Conservation (phyloP, 2,888 invertebrate species). For the Ectropis crepuscularia region DNA sequence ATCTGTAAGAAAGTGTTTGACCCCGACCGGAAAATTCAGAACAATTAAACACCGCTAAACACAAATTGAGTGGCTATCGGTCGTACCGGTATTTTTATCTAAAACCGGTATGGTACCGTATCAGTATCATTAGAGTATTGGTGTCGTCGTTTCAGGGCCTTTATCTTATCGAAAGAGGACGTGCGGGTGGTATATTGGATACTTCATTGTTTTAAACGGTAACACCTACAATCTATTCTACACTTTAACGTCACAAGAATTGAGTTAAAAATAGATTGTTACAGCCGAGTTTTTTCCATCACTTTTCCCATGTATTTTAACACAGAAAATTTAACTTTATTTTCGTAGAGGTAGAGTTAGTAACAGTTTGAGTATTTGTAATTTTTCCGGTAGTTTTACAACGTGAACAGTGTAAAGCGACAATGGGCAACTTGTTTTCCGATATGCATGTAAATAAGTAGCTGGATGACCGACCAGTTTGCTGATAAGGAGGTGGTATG, state of each 20-base stretch:
- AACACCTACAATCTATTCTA: constrained; percentile 34
- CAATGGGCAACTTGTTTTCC: constrained; percentile 78
- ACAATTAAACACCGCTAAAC: constrained; percentile 32
- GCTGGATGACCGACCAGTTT: constrained; percentile 78
- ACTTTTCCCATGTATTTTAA: constrained; percentile 53
- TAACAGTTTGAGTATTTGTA: constrained; percentile 43
- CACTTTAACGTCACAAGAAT: constrained; percentile 29
- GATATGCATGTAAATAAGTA: constrained; percentile 82
- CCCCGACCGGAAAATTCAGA: constrained; percentile 30
- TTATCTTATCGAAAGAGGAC: constrained; percentile 85
- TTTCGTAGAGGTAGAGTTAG: constrained; percentile 36
- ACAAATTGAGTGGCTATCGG: constrained; percentile 48
- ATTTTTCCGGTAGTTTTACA: constrained; percentile 78
- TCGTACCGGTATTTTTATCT: constrained; percentile 66
- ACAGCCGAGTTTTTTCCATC: constrained; percentile 49
- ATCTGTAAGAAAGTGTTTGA: constrained; percentile 24
- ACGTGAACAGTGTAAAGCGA: constrained; percentile 65
- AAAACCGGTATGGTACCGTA: constrained; percentile 68
- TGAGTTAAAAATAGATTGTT: constrained; percentile 34
- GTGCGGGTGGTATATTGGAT: constrained; percentile 79
- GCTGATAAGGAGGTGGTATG: constrained; percentile 55
- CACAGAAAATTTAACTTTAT: constrained; percentile 42
- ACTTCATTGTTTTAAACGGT: constrained; percentile 68
- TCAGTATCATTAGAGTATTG: constrained; percentile 76
- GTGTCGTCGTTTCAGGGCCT: constrained; percentile 78